Conservation (phyloP, 2,113 vertebrate genomes). For the Phalacrocorax aristotelis region DNA sequence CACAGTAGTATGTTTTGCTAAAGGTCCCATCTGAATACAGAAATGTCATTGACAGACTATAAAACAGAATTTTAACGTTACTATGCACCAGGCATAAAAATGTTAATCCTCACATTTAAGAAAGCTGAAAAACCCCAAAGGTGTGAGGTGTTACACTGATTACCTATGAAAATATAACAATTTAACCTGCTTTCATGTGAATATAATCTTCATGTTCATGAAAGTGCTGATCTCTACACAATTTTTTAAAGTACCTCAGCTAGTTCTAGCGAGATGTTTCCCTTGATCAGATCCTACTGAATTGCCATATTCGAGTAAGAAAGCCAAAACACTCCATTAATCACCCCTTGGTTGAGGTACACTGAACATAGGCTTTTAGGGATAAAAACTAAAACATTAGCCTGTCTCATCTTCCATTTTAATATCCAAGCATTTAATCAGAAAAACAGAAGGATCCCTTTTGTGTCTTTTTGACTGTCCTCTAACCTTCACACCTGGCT, state of each 20-base stretch:
- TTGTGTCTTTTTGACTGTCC: background rate
- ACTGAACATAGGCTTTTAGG: background rate
- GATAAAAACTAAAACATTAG: background rate
- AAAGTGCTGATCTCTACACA: background rate
- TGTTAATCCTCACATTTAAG: background rate
- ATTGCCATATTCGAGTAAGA: background rate
- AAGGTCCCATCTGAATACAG: background rate
- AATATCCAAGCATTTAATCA: background rate
- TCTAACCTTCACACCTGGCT: background rate
- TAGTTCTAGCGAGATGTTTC: background rate
- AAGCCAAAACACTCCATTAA: background rate
- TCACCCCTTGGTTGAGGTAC: background rate
- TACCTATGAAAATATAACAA: background rate
- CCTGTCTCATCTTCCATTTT: background rate
- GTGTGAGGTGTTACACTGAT: background rate
- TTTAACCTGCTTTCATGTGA: background rate
- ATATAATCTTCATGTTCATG: background rate
- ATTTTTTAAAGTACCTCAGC: background rate
- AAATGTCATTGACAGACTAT: background rate
- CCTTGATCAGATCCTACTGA: background rate
- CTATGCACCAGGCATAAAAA: background rate
- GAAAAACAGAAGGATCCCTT: background rate
- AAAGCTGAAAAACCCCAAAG: background rate
- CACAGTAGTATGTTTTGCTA: background rate
- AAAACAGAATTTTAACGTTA: background rate